Evolutionary conservation across 2,888 invertebrate species (phyloP).

Genomic region (Tanytarsus gracilentus): DNA sequence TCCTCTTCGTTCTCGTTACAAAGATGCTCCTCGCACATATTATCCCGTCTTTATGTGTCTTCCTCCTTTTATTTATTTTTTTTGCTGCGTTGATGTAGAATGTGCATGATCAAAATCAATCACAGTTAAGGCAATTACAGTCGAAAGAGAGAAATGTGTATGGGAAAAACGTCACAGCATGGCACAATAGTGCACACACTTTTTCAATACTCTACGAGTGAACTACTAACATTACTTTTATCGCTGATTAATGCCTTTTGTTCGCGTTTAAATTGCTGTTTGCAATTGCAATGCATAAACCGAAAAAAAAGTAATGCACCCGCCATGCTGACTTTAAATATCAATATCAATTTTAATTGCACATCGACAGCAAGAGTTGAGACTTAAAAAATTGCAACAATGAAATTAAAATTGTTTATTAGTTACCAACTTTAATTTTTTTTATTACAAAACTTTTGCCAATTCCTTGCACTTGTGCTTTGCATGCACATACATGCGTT

Average conservation of each 20-base stretch:
- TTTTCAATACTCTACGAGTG: neutral
- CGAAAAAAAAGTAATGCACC: neutral
- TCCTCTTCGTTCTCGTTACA: neutral
- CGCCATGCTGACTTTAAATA: neutral
- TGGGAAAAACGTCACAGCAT: neutral
- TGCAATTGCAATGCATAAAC: constrained; percentile 10
- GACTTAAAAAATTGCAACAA: constrained; percentile 20
- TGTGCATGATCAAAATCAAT: constrained; percentile 12
- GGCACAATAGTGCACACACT: constrained; percentile 6
- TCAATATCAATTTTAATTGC: constrained; percentile 26
- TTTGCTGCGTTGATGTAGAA: neutral
- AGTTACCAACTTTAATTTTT: constrained; percentile 25
- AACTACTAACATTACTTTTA: neutral
- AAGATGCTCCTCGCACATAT: neutral
- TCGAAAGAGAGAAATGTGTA: neutral
- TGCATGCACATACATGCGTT: neutral
- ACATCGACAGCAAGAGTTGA: constrained; percentile 1
- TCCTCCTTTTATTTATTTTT: neutral
- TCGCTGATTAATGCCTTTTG: constrained; percentile 23
- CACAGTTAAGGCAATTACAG: neutral
- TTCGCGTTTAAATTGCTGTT: constrained; percentile 9
- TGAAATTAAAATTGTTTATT: constrained; percentile 25
- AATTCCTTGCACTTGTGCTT: neutral
- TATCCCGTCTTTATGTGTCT: neutral
- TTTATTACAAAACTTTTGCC: constrained; percentile 17